phyloP scores from a whole-genome alignment of 2,797 vertebrate genomes.

The Tinamus major region DNA sequence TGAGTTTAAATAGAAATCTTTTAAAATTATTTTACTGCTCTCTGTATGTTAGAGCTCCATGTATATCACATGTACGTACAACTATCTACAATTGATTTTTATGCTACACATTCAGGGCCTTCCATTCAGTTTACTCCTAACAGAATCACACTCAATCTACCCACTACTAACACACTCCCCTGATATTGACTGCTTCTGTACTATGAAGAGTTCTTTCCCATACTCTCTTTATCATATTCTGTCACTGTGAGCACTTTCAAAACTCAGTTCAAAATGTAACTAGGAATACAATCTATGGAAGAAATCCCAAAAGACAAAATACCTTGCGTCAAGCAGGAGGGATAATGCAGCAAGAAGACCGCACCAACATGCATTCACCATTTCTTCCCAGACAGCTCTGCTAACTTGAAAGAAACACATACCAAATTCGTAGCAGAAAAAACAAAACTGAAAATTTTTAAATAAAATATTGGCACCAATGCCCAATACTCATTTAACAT shows the following conservation, averaged over 20 bases:
- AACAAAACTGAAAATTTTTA: background rate
- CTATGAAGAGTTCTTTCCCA: background rate
- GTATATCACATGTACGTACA: background rate
- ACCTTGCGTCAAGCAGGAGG: constrained; percentile 97
- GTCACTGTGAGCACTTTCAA: background rate
- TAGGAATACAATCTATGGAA: background rate
- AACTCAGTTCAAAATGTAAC: background rate
- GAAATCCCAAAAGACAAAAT: constrained; percentile 57
- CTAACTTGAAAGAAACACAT: constrained; percentile 81
- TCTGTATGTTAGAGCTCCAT: background rate
- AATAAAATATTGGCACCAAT: background rate
- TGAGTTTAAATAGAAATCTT: background rate
- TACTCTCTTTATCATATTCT: background rate
- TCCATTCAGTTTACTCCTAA: background rate
- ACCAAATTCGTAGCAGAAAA: background rate
- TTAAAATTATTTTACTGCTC: background rate
- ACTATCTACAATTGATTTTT: background rate
- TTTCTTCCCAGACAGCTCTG: constrained; percentile 97
- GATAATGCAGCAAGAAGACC: constrained; percentile 96
- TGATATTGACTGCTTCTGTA: background rate
- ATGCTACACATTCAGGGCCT: background rate
- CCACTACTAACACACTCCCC: background rate
- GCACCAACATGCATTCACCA: constrained; percentile 98
- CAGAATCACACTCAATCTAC: background rate
- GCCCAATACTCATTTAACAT: background rate